Evolutionary conservation across 2,797 vertebrate genomes (phyloP).

Genomic region (Falco berigora): DNA sequence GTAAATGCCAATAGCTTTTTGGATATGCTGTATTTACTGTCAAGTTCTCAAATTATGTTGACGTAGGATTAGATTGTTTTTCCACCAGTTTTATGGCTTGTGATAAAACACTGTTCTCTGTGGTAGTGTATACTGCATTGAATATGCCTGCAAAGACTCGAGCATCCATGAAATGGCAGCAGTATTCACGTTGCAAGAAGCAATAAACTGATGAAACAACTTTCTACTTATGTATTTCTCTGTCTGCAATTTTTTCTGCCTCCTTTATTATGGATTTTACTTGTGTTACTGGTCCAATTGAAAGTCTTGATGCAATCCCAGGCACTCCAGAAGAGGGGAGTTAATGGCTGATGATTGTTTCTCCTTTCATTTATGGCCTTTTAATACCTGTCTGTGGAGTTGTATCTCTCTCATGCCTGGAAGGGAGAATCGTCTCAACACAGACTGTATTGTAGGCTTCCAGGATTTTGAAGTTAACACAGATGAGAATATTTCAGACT

Average conservation of each 20-base stretch:
- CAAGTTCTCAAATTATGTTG: not conserved
- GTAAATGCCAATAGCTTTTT: not conserved
- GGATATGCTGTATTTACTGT: not conserved
- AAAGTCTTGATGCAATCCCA: not conserved
- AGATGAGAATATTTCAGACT: not conserved
- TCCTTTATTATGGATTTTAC: not conserved
- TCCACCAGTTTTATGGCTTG: not conserved
- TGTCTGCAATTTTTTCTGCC: not conserved
- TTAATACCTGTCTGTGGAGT: not conserved
- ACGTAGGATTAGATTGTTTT: not conserved
- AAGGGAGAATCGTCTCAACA: not conserved
- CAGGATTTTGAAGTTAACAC: not conserved
- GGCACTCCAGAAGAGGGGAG: not conserved
- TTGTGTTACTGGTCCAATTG: not conserved
- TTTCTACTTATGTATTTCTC: not conserved
- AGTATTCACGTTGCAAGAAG: not conserved
- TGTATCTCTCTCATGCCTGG: not conserved
- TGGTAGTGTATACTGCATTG: not conserved
- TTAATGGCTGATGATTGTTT: not conserved
- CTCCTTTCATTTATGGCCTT: not conserved
- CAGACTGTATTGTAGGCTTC: not conserved
- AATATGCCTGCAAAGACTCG: not conserved
- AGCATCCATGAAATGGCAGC: not conserved
- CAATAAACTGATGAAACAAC: slow-evolving; percentile 46
- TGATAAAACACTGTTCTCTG: not conserved